Evolutionary conservation across 2,888 invertebrate species (phyloP).

Genomic region (Octonoba sinensis): DNA sequence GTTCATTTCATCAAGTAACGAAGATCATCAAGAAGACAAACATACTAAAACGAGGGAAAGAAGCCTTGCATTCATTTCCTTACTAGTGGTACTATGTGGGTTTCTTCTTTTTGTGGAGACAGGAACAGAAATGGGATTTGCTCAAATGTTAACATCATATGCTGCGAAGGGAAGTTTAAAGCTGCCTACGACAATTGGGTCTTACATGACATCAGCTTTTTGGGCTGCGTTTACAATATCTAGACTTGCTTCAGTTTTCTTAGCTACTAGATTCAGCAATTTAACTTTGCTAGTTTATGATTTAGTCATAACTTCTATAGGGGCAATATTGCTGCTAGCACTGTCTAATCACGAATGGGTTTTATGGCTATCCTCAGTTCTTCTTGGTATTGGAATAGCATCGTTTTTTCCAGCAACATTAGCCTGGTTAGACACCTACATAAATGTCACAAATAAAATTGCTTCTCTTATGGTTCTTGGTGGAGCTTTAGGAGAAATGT

Average conservation of each 20-base stretch:
- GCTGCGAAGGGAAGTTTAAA: slow-evolving; percentile 69
- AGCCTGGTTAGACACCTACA: slow-evolving; percentile 72
- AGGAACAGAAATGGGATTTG: slow-evolving; percentile 72
- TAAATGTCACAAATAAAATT: slow-evolving; percentile 71
- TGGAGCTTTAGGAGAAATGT: slow-evolving; percentile 72
- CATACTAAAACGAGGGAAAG: slow-evolving; percentile 18
- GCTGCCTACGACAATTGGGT: slow-evolving; percentile 70
- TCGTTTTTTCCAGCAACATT: slow-evolving; percentile 72
- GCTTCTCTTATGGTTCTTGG: slow-evolving; percentile 72
- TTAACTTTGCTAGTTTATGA: slow-evolving; percentile 71
- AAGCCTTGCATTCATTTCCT: slow-evolving; percentile 67
- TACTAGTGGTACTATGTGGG: slow-evolving; percentile 70
- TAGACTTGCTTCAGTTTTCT: slow-evolving; percentile 70
- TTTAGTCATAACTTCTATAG: slow-evolving; percentile 69
- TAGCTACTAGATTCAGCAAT: slow-evolving; percentile 71
- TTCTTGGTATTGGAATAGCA: slow-evolving; percentile 72
- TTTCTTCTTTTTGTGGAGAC: slow-evolving; percentile 72
- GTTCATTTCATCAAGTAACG: slow-evolving; percentile 30
- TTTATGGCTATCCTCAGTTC: slow-evolving; percentile 71
- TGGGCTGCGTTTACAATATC: slow-evolving; percentile 72
- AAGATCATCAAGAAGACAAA: slow-evolving; percentile 15
- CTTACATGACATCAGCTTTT: slow-evolving; percentile 71
- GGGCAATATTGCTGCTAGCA: slow-evolving; percentile 69
- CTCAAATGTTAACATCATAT: slow-evolving; percentile 71
- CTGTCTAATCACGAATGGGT: slow-evolving; percentile 67